Evolutionary conservation across 1,140 invertebrate genomes (phyloP), one percentile per base, ranked within the genome.

Genomic region (Dreissena rostriformis): DNA sequence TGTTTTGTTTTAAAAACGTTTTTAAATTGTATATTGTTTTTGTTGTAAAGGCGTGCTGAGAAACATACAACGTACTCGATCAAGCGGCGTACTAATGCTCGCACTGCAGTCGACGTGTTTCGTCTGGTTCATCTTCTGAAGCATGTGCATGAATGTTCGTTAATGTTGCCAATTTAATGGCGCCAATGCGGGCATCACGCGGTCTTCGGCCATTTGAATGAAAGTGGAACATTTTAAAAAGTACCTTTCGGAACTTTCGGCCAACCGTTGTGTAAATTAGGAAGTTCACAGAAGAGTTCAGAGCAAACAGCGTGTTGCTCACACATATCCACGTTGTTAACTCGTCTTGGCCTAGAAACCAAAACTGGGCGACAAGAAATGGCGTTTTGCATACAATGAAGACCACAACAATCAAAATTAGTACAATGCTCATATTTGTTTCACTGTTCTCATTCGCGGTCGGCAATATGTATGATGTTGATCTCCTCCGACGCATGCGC

Each of bases 201-300:
- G 57, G 63, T 82, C 39, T 74, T 65, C 11, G 70, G 70, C 15
- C 71, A 17, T 24, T 84, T 84, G 39, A 77, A 63, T 11, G 77
- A 10, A 7, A 84, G 39, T 52, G 71, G 80, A 91, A 91, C 12
- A 89, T 82, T 24, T 88, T 89, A 12, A 90, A 66, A 22, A 92
- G 80, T 11, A 89, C 86, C 65, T 87, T 86, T 52, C 91, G 72
- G 75, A 92, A 92, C 65, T 89, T 89, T 63, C 89, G 73, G 28
- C 91, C 91, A 71, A 92, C 91, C 7, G 89, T 89, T 14, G 91
- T 91, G 83, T 92, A 92, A 57, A 92, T 91, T 22, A 92, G 88
- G 74, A 92, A 92, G 66, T 92, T 92, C 22, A 92, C 90, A 53
- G 91, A 91, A 6, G 91, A 92, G 75, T 92, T 92, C 12, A 88